phyloP scores from a whole-genome alignment of 2,113 vertebrate species.

The Orycteropus afer region DNA sequence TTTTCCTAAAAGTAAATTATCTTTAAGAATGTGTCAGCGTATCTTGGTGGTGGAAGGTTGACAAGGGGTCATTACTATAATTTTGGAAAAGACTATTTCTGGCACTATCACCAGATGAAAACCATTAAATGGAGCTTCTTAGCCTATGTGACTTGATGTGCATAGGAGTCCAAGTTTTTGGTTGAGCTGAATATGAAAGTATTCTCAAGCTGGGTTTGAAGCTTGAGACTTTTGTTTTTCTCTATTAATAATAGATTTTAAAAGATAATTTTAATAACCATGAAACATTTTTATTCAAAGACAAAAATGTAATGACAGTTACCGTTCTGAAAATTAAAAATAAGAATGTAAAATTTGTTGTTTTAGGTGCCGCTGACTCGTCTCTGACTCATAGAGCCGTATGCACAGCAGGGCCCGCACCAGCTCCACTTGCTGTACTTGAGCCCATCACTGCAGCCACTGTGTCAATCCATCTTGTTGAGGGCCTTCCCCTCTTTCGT shows the following conservation, averaged over 20 bases:
- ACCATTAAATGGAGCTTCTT: neutral
- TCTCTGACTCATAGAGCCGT: no score
- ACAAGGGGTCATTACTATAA: neutral
- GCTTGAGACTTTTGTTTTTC: neutral
- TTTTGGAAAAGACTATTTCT: neutral
- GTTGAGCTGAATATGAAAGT: neutral
- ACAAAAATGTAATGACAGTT: conserved; percentile 19
- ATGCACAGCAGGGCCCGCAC: no score
- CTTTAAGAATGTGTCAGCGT: neutral
- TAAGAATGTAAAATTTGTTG: neutral
- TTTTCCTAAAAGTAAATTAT: neutral
- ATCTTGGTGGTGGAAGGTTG: neutral
- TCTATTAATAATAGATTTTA: neutral
- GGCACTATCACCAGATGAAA: neutral
- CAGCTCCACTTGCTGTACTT: no score
- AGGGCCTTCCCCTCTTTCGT: no score
- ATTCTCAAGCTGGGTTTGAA: neutral
- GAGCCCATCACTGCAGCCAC: no score
- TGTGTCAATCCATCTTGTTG: no score
- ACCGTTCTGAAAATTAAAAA: conserved; percentile 7
- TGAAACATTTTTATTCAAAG: neutral
- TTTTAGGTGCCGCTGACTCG: no score
- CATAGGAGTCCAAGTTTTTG: neutral
- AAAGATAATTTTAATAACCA: conserved; percentile 29
- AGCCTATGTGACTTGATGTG: neutral